Base-by-base conservation (phyloP, 1,140 invertebrate genomes). In the Onthophagus taurus region DNA sequence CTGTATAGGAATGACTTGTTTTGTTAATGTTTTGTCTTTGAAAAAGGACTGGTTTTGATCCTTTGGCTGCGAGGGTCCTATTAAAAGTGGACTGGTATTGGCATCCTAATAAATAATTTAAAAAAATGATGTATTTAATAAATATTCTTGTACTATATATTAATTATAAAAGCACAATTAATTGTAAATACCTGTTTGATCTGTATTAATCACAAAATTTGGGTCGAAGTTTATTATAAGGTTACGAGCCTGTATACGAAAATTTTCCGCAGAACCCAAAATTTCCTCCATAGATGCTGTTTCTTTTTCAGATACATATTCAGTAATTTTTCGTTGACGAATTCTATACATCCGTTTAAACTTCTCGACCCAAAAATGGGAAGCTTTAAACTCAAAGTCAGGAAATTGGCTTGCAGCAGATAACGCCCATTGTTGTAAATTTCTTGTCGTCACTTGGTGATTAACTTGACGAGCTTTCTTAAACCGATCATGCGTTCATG, bases 401-500 rank as follows among this genome's bases (percentile, higher is more conserved):
- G 3, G 16, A 36, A 39, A 54, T 42, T 50, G 43, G 26, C 26
- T 33, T 13, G 50, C 48, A 37, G 52, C 42, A 45, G 53, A 24
- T 16, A 52, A 38, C 17, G 37, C 50, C 50, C 49, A 52, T 34
- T 17, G 42, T 39, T 53, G 41, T 7, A 54, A 29, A 48, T 50
- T 47, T 21, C 44, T 34, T 14, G 46, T 54, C 13, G 50, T 53
- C 3, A 54, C 47, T 45, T 54, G 48, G 11, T 37, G 23, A 19
- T 48, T 35, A 30, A 39, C 21, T 21, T 38, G 17, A 37, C 52
- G 20, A 14, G 34, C 37, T 47, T 57, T 43, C 4, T 24, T 9
- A 46, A 56, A 54, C 12, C 31, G 8, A 16, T 33, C n/a, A n/a
- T n/a, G n/a, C n/a, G n/a, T n/a, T n/a, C n/a, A n/a, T n/a, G n/a